Base-by-base conservation (phyloP, 1,140 invertebrate species). In the Monomorium pharaonis region DNA sequence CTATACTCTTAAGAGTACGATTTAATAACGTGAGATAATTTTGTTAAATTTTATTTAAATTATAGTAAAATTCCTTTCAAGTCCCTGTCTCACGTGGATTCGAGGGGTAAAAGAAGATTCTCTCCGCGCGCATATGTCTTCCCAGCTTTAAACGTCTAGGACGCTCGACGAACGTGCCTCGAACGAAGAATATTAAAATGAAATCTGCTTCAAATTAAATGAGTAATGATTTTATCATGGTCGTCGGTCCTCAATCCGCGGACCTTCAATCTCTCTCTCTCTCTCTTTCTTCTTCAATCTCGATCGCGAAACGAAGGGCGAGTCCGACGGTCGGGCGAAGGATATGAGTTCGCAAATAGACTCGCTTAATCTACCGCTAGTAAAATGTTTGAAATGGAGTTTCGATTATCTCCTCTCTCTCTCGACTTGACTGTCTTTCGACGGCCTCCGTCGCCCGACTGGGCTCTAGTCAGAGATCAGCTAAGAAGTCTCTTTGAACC, bases 311-410 rank as follows among this genome's bases (percentile, higher is more conserved):
- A 37, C 78, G 78, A 44, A 30, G 18, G 27, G 12, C 27, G 58
- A 54, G n/a, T n/a, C 14, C 30, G 44, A 83, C 44, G 37, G 78
- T 47, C 51, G 78, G 51, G 42, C 49, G 63, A 83, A 83, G 78
- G 78, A 83, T 83, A 83, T 74, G 78, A 27, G 51, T 83, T 42
- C 37, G 78, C 78, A 83, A 83, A 83, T 83, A 83, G 78, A 83
- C 54, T 74, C 78, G 67, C 78, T 83, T 83, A 83, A 83, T 83
- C 67, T 83, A 33, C 78, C 78, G 42, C 67, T 67, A 74, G 67
- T 83, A 83, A 83, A 83, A 83, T 83, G 78, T 83, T 83, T 83
- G 78, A 83, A 83, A 83, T 83, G 72, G 78, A 72, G 78, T 83
- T 83, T 83, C 78, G 67, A 83, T 83, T 83, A 83, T 74, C 67